phyloP scores from a whole-genome alignment of 2,888 invertebrate genomes.

The Ferdinandea cuprea region DNA sequence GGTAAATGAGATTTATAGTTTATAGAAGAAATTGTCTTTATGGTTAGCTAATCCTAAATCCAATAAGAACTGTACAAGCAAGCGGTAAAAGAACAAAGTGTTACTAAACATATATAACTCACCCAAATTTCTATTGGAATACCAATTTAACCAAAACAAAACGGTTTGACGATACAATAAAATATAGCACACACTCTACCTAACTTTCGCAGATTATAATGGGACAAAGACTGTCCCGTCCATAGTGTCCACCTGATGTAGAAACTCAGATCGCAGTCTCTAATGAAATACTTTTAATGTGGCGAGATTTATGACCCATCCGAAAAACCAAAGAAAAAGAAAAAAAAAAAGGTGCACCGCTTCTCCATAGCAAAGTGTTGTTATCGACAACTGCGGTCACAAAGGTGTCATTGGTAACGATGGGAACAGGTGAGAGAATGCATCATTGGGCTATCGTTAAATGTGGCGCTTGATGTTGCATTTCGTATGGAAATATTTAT shows the following conservation, averaged over 20 bases:
- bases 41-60: too few species aligned
- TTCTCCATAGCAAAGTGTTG: slow-evolving; percentile 21
- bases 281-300: slow-evolving; percentile 61
- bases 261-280: slow-evolving; percentile 36
- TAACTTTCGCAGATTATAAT: slow-evolving; percentile 39
- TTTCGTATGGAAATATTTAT: slow-evolving; percentile 52
- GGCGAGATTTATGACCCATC: slow-evolving; percentile 60
- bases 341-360: slow-evolving; percentile 50
- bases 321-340: too few species aligned
- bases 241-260: background rate
- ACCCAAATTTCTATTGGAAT: slow-evolving; percentile 3
- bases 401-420: slow-evolving; percentile 56
- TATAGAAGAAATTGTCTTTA: too few species aligned
- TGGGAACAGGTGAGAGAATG: slow-evolving; percentile 69
- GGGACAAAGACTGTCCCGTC: slow-evolving; percentile 16
- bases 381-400: slow-evolving; percentile 30
- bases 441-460: slow-evolving; percentile 57
- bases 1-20: background rate
- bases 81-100: too few species aligned
- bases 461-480: slow-evolving; percentile 71
- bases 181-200: slow-evolving; percentile 13
- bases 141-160: slow-evolving; percentile 41
- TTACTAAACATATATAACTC: background rate
- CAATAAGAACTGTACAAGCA: too few species aligned
- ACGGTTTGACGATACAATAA: slow-evolving; percentile 40